Evolutionary conservation across 2,797 vertebrate genomes (phyloP), one percentile per base, ranked within the genome.

Genomic region (Glossophaga mutica): DNA sequence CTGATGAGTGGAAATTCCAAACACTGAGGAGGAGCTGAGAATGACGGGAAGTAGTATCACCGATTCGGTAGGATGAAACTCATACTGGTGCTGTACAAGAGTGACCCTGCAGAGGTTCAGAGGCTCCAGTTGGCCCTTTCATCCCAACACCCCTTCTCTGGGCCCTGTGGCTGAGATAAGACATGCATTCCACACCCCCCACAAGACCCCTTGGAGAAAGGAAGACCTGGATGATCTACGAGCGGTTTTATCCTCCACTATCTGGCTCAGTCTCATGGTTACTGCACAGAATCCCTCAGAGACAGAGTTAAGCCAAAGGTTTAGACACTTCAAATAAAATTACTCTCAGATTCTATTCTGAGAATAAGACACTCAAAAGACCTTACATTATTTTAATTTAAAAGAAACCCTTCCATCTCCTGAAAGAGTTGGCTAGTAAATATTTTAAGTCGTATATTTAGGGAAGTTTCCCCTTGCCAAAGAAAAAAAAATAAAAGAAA

Each of bases 291-390:
- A 91, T 82, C 94, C 94, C 90, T 88, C 5, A 82, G 95, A 95
- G 96, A 93, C 73, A 79, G 73, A 90, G 90, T 82, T 84, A 95
- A 96, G 90, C 94, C 94, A 90, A 89, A 82, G 73, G 77, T 90
- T 96, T 95, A 96, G 81, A 95, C 57, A 78, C 87, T 97, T 96
- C 77, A 88, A 87, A 87, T 90, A 88, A 97, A 96, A 97, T 96
- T 93, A 86, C 67, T 96, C 86, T 71, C 77, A 90, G 92, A 92
- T 94, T 90, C 82, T 90, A 19, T 95, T 87, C 82, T 82, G 81
- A 93, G 89, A 91, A 34, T 71, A 90, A 95, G 65, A 65, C 42
- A 50, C 79, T 96, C 62, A 48, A 85, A 96, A 94, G 85, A 24
- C 52, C 71, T 73, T 94, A 68, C n/a, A 88, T 26, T 26, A 92